These are phyloP conservation scores for Hydrophis major DNA, from an alignment of 2,797 vertebrate genomes.

Conservation along the genomic window DNA sequence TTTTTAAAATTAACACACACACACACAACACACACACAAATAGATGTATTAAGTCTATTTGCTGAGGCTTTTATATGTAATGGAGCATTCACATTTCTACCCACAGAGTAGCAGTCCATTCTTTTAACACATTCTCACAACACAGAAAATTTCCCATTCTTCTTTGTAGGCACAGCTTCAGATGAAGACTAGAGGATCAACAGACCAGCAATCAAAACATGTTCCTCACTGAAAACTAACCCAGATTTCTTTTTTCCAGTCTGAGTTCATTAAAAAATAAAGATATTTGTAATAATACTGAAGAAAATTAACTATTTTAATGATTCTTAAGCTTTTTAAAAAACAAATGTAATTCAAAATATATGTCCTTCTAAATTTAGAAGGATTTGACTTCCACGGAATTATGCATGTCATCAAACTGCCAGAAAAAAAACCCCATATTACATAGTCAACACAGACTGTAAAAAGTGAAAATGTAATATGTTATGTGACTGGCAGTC, in stretches of 20 bases:
- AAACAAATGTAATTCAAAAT: slow-evolving; percentile 3
- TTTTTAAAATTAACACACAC: background rate
- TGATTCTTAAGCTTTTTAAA: slow-evolving; percentile 4
- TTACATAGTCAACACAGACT: background rate
- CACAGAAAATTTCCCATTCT: background rate
- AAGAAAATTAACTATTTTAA: slow-evolving; percentile 52
- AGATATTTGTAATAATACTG: slow-evolving; percentile 31
- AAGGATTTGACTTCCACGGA: background rate
- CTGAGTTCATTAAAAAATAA: slow-evolving; percentile 48
- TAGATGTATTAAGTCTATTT: background rate
- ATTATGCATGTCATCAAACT: background rate
- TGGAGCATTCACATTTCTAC: background rate
- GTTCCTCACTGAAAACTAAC: slow-evolving; percentile 44
- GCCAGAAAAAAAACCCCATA: no score
- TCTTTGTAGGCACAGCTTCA: background rate
- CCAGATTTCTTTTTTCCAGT: slow-evolving; percentile 25
- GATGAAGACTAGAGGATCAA: background rate
- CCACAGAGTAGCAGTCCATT: background rate
- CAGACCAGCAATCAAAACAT: slow-evolving; percentile 38
- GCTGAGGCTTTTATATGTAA: background rate
- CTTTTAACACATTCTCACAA: background rate
- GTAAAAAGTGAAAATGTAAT: background rate
- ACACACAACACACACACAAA: background rate
- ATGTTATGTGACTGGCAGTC: slow-evolving; percentile 4
- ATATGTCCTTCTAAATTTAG: background rate